Evolutionary conservation across 2,888 invertebrate species (phyloP), one percentile per base, ranked within the genome.

Genomic region (Charanyca ferruginea): DNA sequence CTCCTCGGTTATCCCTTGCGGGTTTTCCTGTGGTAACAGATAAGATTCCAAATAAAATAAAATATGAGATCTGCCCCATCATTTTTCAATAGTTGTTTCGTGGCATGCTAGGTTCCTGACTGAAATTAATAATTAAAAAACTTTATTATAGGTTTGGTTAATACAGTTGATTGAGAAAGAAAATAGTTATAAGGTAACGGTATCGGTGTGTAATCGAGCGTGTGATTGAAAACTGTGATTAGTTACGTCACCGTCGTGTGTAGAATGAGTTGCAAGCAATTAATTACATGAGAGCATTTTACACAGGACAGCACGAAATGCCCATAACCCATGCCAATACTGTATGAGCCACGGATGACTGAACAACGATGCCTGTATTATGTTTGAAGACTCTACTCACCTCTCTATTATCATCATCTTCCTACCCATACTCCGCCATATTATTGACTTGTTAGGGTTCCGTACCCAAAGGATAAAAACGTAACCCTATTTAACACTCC

Each of bases 201-300:
- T 66, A 68, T 66, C 23, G 66, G 32, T 45, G 42, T 52, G 55
- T 69, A 83, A 86, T 85, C 79, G 58, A 77, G 66, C 85, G 83
- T 85, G 84, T 60, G 67, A 86, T 86, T 86, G 78, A 54, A 76
- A 79, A 35, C 20, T 61, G 32, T 60, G 57, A 80, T 54, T 59
- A 35, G 23, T 72, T 59, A 52, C 45, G 51, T 63, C 44, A 45
- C 1, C 35, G 20, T 52, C 8, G 45, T 25, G 44, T 55, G 35
- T 55, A 49, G n/a, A 45, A 62, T 48, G 23, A 51, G 48, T 58
- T 59, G 6, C 20, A 20, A 16, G 32, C 23, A 16, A 41, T 44
- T 62, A 32, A 48, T 63, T 57, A 51, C 6, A 58, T 55, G 23
- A 53, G 3, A 38, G 28, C 20, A 54, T 54, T 62, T 18, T 18